Evolutionary conservation across 1,140 invertebrate species (phyloP).

Genomic region (Meloidogyne hapla): DNA sequence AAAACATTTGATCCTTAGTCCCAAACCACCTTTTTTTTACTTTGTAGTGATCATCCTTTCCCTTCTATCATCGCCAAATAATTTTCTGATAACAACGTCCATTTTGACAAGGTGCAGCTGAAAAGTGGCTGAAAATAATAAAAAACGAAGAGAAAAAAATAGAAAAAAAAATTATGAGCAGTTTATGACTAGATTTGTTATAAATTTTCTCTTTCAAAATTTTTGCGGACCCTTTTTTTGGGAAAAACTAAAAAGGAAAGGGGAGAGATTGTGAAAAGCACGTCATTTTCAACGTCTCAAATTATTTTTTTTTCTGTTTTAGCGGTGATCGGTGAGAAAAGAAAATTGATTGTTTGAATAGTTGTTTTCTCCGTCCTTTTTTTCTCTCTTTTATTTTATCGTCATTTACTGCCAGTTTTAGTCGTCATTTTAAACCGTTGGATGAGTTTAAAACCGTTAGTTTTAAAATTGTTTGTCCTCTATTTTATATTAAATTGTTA

Average conservation of each 20-base stretch:
- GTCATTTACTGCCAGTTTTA: constrained; percentile 1
- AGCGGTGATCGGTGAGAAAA: not conserved
- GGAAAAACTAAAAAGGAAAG: not conserved
- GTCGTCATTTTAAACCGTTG: not conserved
- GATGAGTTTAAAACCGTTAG: too few relatives aligned
- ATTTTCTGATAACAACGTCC: not conserved
- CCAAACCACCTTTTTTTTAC: not conserved
- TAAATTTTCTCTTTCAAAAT: too few relatives aligned
- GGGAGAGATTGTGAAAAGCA: not conserved
- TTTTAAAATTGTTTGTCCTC: not conserved
- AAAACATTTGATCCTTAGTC: not conserved
- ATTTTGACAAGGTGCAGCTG: not conserved
- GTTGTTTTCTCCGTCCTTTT: not conserved
- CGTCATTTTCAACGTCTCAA: constrained; percentile 5
- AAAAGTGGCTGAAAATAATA: not conserved
- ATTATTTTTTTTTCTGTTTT: not conserved
- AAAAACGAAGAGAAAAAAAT: not conserved
- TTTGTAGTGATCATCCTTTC: not conserved
- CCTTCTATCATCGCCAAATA: not conserved
- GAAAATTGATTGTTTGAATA: not conserved
- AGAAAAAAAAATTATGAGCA: not conserved
- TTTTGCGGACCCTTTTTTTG: not conserved
- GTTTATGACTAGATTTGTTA: too few relatives aligned
- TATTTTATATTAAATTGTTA: too few relatives aligned
- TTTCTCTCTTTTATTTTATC: not conserved